These are phyloP conservation scores for Pseudorhombus dupliciocellatus DNA, from an alignment of 2,113 vertebrate genomes.

Conservation along the genomic window DNA sequence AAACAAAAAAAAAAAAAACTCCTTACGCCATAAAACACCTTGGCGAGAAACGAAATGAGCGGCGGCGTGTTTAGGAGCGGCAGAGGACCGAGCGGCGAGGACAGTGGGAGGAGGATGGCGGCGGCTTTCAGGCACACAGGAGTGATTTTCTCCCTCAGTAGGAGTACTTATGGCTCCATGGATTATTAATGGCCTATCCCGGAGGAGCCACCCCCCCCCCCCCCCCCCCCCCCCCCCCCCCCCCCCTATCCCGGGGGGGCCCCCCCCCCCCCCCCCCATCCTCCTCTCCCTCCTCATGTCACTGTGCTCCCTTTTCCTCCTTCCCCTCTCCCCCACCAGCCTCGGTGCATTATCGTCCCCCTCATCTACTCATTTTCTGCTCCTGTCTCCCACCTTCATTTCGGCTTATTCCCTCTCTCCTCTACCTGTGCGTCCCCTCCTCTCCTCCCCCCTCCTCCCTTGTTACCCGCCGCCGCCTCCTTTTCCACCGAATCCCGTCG, in stretches of 20 bases:
- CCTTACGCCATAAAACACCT: conserved; percentile 6
- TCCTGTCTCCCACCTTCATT: conserved; percentile 4
- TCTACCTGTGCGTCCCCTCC: not conserved
- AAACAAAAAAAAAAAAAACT: no score
- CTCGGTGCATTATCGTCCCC: conserved; percentile 19
- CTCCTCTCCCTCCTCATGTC: conserved; percentile 41
- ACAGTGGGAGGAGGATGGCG: not conserved
- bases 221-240: conserved; percentile 14
- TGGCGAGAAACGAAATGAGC: not conserved
- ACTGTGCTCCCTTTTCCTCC: conserved; percentile 5
- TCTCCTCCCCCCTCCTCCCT: conserved; percentile 13
- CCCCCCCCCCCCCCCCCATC: conserved; percentile 1
- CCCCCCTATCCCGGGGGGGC: not conserved
- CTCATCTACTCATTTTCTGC: conserved; percentile 17
- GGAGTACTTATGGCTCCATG: conserved; percentile 73
- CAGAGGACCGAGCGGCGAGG: not conserved
- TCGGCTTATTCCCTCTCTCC: conserved; percentile 1
- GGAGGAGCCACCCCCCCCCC: conserved; percentile 30
- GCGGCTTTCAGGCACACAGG: conserved; percentile 55
- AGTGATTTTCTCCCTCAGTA: conserved; percentile 65
- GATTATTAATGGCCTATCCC: conserved; percentile 77
- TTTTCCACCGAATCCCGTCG: not conserved
- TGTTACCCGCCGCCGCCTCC: not conserved
- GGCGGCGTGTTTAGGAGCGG: not conserved
- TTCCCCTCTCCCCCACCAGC: not conserved